Percentiles rank a stretch among this genome's conserved stretches.
Conservation (phyloP, 1,140 invertebrate species). For the Drosophila nikananu region DNA sequence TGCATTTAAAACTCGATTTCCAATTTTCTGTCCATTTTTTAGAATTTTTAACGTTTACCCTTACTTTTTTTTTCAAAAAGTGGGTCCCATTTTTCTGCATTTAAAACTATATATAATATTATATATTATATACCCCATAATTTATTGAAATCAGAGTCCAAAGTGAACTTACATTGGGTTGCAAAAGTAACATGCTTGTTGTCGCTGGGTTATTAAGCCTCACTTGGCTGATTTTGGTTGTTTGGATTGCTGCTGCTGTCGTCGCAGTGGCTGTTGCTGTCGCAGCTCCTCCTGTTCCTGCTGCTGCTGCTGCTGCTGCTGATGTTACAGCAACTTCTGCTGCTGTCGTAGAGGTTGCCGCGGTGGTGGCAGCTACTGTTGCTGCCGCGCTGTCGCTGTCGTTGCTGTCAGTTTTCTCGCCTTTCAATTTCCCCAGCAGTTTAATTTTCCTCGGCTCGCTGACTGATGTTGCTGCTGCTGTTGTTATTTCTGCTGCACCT, state of each 20-base stretch:
- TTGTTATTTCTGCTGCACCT: slow-evolving; percentile 61
- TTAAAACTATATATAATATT: neutral
- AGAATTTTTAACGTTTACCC: no score
- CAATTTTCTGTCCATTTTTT: no score
- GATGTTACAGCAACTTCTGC: slow-evolving; percentile 16
- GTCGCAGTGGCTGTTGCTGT: slow-evolving; percentile 32
- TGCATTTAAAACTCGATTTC: no score
- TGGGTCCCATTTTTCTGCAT: no score
- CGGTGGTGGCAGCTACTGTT: slow-evolving; percentile 28
- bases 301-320: slow-evolving; percentile 9
- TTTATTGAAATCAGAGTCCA: neutral
- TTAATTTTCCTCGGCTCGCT: slow-evolving; percentile 47
- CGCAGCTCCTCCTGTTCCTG: slow-evolving; percentile 18
- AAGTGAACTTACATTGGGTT: slow-evolving; percentile 83
- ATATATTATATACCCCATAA: neutral
- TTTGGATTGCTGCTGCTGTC: slow-evolving; percentile 40
- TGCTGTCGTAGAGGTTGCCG: slow-evolving; percentile 26
- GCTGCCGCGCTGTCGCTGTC: slow-evolving; percentile 25
- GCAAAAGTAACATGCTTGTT: slow-evolving; percentile 85
- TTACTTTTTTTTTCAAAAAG: no score
- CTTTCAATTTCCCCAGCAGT: slow-evolving; percentile 50
- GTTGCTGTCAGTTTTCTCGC: slow-evolving; percentile 49
- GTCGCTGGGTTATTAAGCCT: slow-evolving; percentile 72
- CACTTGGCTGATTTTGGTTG: slow-evolving; percentile 71
- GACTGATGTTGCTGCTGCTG: slow-evolving; percentile 35